These are phyloP conservation scores for Octopus bimaculoides DNA, from an alignment of 1,140 invertebrate species.

Conservation along the genomic window DNA sequence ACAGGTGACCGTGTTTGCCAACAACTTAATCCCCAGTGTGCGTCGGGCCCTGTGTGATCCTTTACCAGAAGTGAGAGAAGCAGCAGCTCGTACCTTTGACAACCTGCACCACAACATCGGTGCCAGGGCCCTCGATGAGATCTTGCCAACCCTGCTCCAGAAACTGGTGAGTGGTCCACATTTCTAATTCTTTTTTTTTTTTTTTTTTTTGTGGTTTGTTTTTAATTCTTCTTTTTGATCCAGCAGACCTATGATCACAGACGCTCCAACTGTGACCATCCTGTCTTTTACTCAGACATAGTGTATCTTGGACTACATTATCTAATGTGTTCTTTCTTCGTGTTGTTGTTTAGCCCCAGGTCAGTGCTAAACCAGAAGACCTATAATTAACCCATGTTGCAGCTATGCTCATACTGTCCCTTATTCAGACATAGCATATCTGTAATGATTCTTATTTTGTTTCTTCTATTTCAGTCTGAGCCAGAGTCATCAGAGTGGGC, in stretches of 20 bases:
- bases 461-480: constrained; percentile 64
- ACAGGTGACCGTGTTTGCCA: constrained; percentile 65
- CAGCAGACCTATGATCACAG: too few relatives aligned
- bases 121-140: constrained; percentile 92
- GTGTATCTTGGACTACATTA: too few relatives aligned
- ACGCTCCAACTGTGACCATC: too few relatives aligned
- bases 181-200: too few relatives aligned
- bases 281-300: too few relatives aligned
- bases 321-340: too few relatives aligned
- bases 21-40: constrained; percentile 96
- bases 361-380: too few relatives aligned
- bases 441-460: background rate
- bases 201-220: too few relatives aligned
- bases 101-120: constrained; percentile 93
- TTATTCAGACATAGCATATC: background rate
- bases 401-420: too few relatives aligned
- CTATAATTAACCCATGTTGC: too few relatives aligned
- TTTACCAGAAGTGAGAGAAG: constrained; percentile 84
- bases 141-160: constrained; percentile 85
- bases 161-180: constrained; percentile 63
- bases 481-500: constrained; percentile 70
- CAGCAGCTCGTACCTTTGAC: constrained; percentile 95
- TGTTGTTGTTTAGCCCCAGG: too few relatives aligned
- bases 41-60: constrained; percentile 90
- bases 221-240: too few relatives aligned